phyloP scores from a whole-genome alignment of 2,888 invertebrate genomes.

The Sinopyrophorus schimmeli region DNA sequence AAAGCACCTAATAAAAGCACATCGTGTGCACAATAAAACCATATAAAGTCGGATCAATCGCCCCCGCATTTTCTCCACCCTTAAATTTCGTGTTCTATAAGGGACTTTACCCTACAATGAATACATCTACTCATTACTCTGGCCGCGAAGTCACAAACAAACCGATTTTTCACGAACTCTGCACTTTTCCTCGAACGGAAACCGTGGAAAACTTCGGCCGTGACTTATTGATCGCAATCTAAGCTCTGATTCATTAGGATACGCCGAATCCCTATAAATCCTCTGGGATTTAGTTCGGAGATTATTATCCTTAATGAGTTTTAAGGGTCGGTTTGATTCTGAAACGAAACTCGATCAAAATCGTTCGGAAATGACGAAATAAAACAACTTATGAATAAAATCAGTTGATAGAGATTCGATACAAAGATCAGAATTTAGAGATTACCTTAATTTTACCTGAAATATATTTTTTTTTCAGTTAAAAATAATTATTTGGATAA shows the following conservation, averaged over 20 bases:
- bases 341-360: no score
- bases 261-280: constrained; percentile 37
- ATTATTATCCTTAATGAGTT: no score
- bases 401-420: no score
- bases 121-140: constrained; percentile 53
- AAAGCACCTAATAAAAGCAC: constrained; percentile 50
- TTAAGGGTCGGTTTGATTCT: no score
- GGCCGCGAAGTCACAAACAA: constrained; percentile 49
- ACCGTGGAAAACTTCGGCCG: constrained; percentile 7
- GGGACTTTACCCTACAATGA: constrained; percentile 52
- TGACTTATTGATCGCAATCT: constrained; percentile 43
- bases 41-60: constrained; percentile 51
- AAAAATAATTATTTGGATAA: no score
- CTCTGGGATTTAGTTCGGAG: constrained; percentile 19
- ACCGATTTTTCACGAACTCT: constrained; percentile 22
- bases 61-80: constrained; percentile 44
- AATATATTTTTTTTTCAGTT: no score
- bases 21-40: constrained; percentile 52
- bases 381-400: no score
- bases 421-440: no score
- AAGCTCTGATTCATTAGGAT: constrained; percentile 32
- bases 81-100: constrained; percentile 44
- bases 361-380: no score
- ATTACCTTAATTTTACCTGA: no score
- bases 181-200: constrained; percentile 7